A percentile compares a stretch with the other conserved stretches of the same genome.
phyloP scores from a whole-genome alignment of 2,888 invertebrate species.

The Rhynchonema sp. region DNA sequence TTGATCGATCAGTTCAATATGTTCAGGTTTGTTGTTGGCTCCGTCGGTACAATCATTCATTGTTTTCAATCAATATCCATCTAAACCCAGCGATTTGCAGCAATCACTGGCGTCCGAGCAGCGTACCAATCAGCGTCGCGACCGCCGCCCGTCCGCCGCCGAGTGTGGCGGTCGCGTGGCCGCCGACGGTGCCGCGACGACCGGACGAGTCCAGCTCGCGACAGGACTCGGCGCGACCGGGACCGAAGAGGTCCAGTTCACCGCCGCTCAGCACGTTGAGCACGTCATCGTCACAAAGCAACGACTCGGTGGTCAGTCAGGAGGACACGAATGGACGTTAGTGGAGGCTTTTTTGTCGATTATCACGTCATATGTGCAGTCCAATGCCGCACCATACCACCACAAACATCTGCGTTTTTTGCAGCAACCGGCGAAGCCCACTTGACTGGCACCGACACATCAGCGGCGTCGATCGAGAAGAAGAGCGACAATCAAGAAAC shows the following conservation, averaged over 20 bases:
- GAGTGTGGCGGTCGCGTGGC: background rate
- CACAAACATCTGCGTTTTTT: too few species aligned
- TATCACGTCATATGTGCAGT: too few species aligned
- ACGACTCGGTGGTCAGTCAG: background rate
- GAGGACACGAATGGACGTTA: background rate
- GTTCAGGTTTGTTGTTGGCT: background rate
- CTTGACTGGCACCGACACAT: background rate
- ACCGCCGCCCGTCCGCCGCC: background rate
- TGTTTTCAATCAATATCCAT: too few species aligned
- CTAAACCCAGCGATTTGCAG: too few species aligned
- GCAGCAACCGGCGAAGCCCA: too few species aligned
- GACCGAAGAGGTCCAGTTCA: background rate
- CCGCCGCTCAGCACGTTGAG: background rate
- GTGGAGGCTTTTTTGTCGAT: background rate
- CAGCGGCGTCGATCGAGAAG: background rate
- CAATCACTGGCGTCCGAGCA: background rate
- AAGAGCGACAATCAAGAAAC: too few species aligned
- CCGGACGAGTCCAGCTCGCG: too few species aligned
- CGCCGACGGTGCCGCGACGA: too few species aligned
- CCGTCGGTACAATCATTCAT: too few species aligned
- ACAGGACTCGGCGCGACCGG: too few species aligned
- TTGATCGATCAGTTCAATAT: conserved; percentile 1
- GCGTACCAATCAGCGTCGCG: background rate
- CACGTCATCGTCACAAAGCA: background rate
- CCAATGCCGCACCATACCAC: too few species aligned